Evolutionary conservation across 2,888 invertebrate species (phyloP), one percentile per base, ranked within the genome.

Genomic region (Tridacna crocea): DNA sequence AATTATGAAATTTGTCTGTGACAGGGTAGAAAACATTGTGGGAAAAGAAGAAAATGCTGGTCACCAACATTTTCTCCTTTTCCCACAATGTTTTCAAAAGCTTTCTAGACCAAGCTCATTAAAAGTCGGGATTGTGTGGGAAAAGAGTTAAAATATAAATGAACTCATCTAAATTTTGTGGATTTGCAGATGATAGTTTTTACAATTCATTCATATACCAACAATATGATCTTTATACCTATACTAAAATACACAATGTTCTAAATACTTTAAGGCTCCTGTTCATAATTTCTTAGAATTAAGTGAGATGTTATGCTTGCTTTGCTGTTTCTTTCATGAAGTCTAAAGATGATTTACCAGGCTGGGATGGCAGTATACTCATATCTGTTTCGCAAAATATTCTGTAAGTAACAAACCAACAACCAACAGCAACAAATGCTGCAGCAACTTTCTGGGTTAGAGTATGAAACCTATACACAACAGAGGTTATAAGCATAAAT

Each of bases 371-470:
- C 4, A 93, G 87, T 26, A 85, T 82, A n/a, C 85, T 85, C 17
- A 73, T 72, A 22, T 88, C 90, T 17, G 87, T 77, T 12, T 86
- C 82, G 22, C 80, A 74, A n/a, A 94, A 91, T 19, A 93, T 96
- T 83, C 96, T 96, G 94, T 99, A 99, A 0, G 98, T 98, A 36
- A 97, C 95, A 95, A 97, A 98, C 99, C 99, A 99, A 51, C 97
- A 97, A 10, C 97, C 93, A 90, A 98, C 96, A 15, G 98, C 99
- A 90, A 97, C 95, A n/a, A 97, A 95, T 27, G 98, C 98, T 90
- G 98, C 98, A 0, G 98, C 94, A 83, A 99, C 96, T 94, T 99
- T 99, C 94, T 99, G 99, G 46, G 98, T 96, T 97, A 99, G 97
- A 73, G 97, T 97, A 94, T 99, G 99, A 95, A 98, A 99, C 72